Base-by-base conservation (phyloP, 2,113 vertebrate species). In the Herpailurus yagouaroundi region DNA sequence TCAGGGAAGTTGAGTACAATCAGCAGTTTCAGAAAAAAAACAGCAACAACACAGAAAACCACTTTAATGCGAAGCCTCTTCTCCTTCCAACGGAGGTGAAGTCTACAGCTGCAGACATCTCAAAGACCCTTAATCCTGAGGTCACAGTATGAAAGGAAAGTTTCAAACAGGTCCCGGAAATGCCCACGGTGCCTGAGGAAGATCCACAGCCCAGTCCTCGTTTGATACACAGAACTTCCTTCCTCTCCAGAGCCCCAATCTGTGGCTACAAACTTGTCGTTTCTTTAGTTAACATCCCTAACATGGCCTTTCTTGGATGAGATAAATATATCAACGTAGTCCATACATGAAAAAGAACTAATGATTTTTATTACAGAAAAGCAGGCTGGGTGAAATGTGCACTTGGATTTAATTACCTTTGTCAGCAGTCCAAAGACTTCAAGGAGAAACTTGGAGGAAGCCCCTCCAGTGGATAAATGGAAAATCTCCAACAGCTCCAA, bases 291-390 rank as follows among this genome's bases (percentile, higher is more conserved):
- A 87, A 45, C 48, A 38, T 45, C 69, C 25, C 36, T 55, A 69
- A 95, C 2, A 29, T 89, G 21, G 74, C 73, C 57, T 81, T 84
- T 84, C 60, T 77, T 36, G 19, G 63, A 50, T 36, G 52, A 93
- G 60, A 31, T 52, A 94, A 68, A 57, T 77, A 73, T 12, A 82
- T 73, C 50, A 38, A 16, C 2, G 29, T 5, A 74, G 55, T 29
- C 71, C 66, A 81, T 50, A 60, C 91, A 45, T 63, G 69, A 68
- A 57, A 96, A 94, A 52, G 10, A 85, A 64, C 77, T 69, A 82
- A 52, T 86, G 81, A 82, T 74, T 95, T 94, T 93, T 94, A 85
- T 80, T 96, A 94, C 9, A 41, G 86, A 69, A 97, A 91, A 97
- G 73, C 55, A 74, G 23, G 27, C 48, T 55, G 12, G 18, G 64